These are phyloP conservation scores for Petrocephalus microphthalmus DNA, from an alignment of 2,113 vertebrate genomes.

Conservation along the genomic window DNA sequence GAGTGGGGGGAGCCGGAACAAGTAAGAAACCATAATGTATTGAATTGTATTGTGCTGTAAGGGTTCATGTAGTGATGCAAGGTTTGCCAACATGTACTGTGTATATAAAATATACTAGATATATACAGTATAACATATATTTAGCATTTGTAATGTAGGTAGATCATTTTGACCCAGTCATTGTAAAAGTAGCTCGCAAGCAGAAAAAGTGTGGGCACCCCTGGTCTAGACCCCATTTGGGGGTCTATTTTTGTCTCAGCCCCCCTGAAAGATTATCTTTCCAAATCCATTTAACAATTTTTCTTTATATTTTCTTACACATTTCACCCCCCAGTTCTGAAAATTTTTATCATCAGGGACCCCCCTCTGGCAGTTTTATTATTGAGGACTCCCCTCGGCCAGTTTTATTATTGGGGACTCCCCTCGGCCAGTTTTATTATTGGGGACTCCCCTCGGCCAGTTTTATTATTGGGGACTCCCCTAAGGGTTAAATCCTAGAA, in stretches of 20 bases:
- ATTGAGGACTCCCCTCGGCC: neutral
- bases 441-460: neutral
- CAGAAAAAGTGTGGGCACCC: too few species aligned
- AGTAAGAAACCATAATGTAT: too few species aligned
- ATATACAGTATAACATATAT: too few species aligned
- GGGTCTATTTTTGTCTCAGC: neutral
- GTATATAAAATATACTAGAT: too few species aligned
- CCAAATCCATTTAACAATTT: neutral
- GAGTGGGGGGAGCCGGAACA: too few species aligned
- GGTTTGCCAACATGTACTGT: too few species aligned
- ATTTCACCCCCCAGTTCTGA: neutral
- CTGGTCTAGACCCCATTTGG: too few species aligned
- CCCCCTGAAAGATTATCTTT: neutral
- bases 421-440: neutral
- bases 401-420: neutral
- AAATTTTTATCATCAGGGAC: neutral
- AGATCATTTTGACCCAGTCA: too few species aligned
- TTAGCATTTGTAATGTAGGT: too few species aligned
- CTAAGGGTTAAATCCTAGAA: neutral
- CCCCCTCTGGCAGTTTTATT: neutral
- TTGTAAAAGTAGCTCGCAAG: too few species aligned
- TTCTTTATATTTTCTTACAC: neutral
- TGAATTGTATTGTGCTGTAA: too few species aligned
- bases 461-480: neutral
- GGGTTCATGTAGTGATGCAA: too few species aligned